Evolutionary conservation across 2,797 vertebrate genomes (phyloP).

Genomic region (Pteronotus mesoamericanus): DNA sequence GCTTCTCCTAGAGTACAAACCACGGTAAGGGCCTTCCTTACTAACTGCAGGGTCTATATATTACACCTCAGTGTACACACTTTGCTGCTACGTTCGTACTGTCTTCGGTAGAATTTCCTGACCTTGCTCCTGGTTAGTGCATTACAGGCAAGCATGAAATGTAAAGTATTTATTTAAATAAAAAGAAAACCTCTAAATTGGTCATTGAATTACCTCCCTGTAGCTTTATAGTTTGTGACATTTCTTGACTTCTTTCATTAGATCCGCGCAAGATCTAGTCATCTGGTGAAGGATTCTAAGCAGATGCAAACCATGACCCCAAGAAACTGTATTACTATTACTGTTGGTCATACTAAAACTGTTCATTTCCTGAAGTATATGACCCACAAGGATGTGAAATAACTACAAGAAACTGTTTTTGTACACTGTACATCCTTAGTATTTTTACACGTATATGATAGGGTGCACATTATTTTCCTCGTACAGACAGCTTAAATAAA

Average conservation of each 20-base stretch:
- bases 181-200: constrained; percentile 86
- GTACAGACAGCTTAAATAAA: constrained; percentile 99
- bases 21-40: constrained; percentile 83
- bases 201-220: constrained; percentile 90
- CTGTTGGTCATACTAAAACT: constrained; percentile 86
- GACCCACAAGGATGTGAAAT: constrained; percentile 91
- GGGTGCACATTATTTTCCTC: constrained; percentile 97
- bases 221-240: constrained; percentile 92
- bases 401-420: constrained; percentile 94
- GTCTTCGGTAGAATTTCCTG: constrained; percentile 89
- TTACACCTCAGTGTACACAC: constrained; percentile 89
- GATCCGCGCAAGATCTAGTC: constrained; percentile 87
- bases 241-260: constrained; percentile 90
- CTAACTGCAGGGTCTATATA: constrained; percentile 88
- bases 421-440: constrained; percentile 98
- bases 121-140: constrained; percentile 92
- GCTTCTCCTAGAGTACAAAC: constrained; percentile 82
- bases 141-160: constrained; percentile 96
- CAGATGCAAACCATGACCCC: constrained; percentile 83
- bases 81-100: constrained; percentile 96
- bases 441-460: constrained; percentile 98
- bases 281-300: constrained; percentile 87
- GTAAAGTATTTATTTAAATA: constrained; percentile 97
- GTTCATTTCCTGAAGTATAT: constrained; percentile 88
- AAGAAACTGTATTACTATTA: constrained; percentile 82